Percentiles rank a stretch among this genome's conserved stretches.
Conservation (phyloP, 2,888 invertebrate species). For the Rhopalosiphum nymphaeae region DNA sequence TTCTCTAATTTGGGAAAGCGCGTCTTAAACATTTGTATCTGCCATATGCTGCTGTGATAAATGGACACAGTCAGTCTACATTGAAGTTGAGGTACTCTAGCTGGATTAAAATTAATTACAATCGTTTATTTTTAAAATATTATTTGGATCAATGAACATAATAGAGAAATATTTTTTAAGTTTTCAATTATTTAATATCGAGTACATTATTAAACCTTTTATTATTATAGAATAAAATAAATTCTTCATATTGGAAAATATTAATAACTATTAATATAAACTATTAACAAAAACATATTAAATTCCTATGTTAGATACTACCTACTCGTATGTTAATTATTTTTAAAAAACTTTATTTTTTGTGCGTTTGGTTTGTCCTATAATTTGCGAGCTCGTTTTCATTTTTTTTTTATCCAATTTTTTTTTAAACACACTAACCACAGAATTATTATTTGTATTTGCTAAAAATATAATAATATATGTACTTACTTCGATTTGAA, state of each 20-base stretch:
- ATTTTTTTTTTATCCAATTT: not conserved
- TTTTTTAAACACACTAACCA: constrained; percentile 9
- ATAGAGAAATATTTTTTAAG: not conserved
- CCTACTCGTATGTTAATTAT: not conserved
- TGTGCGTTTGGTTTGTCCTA: not conserved
- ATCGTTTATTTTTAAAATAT: not conserved
- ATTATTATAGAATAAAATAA: not conserved
- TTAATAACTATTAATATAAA: not conserved
- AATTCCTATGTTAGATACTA: not conserved
- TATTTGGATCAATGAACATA: not conserved
- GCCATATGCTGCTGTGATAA: not conserved
- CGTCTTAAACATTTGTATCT: not conserved
- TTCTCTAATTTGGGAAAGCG: not conserved
- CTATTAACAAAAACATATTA: not conserved
- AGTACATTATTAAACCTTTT: not conserved
- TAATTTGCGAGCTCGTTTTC: not conserved
- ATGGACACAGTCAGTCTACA: not conserved
- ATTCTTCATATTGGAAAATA: not conserved
- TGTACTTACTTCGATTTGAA: not conserved
- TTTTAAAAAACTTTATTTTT: not conserved
- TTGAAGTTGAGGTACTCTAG: not conserved
- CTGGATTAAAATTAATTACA: not conserved
- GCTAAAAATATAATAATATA: constrained; percentile 1
- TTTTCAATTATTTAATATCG: not conserved
- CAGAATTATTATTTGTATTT: not conserved